phyloP scores from a whole-genome alignment of 2,888 invertebrate species.

The Mimas tiliae region DNA sequence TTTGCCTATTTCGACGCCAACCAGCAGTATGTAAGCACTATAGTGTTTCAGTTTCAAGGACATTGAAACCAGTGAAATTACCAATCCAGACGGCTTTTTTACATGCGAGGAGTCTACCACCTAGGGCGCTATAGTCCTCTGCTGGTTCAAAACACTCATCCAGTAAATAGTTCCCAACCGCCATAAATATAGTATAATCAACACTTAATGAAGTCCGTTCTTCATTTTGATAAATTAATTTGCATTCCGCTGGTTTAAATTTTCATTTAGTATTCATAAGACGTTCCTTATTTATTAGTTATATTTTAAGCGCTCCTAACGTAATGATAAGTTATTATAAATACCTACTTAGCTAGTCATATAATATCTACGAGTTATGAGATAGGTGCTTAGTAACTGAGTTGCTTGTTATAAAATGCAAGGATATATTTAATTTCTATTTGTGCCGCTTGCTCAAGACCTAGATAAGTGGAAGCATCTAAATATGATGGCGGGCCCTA shows the following conservation, averaged over 20 bases:
- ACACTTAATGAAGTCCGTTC: neutral
- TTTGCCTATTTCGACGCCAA: too few species aligned
- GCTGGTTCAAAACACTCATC: neutral
- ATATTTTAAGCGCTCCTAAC: neutral
- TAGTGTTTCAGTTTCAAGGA: too few species aligned
- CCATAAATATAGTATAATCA: neutral
- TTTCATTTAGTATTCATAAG: neutral
- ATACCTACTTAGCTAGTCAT: neutral
- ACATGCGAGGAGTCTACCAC: too few species aligned
- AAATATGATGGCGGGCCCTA: too few species aligned
- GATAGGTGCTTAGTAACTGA: neutral
- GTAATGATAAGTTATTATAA: constrained; percentile 8
- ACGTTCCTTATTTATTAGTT: constrained; percentile 8
- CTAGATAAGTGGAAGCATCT: too few species aligned
- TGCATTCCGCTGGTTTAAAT: neutral
- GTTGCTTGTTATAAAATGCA: neutral
- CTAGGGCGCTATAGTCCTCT: too few species aligned
- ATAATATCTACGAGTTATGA: constrained; percentile 9
- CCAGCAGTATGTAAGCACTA: too few species aligned
- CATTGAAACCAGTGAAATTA: too few species aligned
- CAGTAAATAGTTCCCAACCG: neutral
- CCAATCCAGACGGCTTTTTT: too few species aligned
- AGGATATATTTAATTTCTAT: neutral
- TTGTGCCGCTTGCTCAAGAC: neutral
- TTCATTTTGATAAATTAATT: constrained; percentile 6